These are phyloP conservation scores for Cygnus buccinator DNA, from an alignment of 2,113 vertebrate genomes.

Conservation along the genomic window DNA sequence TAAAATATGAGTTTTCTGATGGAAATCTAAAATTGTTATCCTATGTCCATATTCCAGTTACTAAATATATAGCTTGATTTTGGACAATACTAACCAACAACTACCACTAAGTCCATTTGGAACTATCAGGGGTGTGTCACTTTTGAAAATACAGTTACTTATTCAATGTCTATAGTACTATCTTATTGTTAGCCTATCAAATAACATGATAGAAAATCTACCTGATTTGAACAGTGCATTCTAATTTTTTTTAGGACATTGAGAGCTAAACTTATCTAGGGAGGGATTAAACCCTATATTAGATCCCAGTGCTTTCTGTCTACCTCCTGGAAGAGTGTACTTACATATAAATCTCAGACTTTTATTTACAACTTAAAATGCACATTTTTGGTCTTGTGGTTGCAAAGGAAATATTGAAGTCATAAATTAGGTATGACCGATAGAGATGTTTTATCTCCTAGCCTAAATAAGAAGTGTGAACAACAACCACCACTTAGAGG, in stretches of 20 bases:
- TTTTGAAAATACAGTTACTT: not conserved
- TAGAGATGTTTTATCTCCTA: not conserved
- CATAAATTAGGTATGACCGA: not conserved
- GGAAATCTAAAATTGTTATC: not conserved
- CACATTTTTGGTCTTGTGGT: not conserved
- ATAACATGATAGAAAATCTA: not conserved
- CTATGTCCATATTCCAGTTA: not conserved
- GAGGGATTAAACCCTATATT: not conserved
- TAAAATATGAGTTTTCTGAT: not conserved
- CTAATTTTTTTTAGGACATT: not conserved
- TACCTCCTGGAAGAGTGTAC: not conserved
- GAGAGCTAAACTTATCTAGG: not conserved
- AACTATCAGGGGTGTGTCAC: not conserved
- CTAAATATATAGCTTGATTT: not conserved
- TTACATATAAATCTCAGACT: not conserved
- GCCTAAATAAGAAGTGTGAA: not conserved
- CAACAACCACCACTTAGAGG: not conserved
- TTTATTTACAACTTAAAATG: not conserved
- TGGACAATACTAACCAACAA: not conserved
- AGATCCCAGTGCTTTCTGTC: not conserved
- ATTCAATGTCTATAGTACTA: not conserved
- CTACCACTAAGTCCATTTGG: not conserved
- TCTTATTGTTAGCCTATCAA: not conserved
- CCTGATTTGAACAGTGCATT: not conserved
- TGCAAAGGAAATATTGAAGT: not conserved